phyloP scores from a whole-genome alignment of 2,113 vertebrate genomes.

The Erythrocercus mccallii region DNA sequence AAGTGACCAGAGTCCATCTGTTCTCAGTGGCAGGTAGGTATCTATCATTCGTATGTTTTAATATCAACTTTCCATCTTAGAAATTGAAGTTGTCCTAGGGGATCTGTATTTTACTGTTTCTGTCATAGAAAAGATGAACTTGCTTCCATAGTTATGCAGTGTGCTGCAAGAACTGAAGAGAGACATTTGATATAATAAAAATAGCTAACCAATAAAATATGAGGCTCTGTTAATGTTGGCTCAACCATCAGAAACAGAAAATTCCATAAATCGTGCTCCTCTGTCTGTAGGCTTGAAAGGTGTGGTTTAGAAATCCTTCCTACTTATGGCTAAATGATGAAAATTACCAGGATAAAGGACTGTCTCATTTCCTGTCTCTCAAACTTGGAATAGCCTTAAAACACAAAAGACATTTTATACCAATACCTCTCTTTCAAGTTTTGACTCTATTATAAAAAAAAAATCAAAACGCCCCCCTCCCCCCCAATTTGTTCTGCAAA shows the following conservation, averaged over 20 bases:
- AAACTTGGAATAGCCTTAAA: not conserved
- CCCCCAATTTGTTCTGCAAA: not conserved
- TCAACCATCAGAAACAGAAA: not conserved
- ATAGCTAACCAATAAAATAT: not conserved
- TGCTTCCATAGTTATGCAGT: not conserved
- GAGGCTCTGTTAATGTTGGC: not conserved
- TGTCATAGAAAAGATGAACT: not conserved
- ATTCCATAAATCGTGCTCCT: not conserved
- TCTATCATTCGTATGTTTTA: not conserved
- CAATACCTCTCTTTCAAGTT: not conserved
- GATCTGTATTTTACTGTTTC: not conserved
- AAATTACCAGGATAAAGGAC: not conserved
- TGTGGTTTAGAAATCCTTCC: not conserved
- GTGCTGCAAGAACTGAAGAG: not conserved
- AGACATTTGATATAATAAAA: not conserved
- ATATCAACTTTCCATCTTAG: not conserved
- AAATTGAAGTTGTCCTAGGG: not conserved
- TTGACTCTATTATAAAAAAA: not conserved
- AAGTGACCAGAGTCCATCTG: not conserved
- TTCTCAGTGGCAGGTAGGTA: not conserved
- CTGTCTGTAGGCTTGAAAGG: not conserved
- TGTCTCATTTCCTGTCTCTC: not conserved
- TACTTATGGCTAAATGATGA: not conserved
- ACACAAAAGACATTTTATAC: not conserved
- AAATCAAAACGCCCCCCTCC: accelerated